Conservation (phyloP, 2,113 vertebrate genomes). For the Euleptes europaea region DNA sequence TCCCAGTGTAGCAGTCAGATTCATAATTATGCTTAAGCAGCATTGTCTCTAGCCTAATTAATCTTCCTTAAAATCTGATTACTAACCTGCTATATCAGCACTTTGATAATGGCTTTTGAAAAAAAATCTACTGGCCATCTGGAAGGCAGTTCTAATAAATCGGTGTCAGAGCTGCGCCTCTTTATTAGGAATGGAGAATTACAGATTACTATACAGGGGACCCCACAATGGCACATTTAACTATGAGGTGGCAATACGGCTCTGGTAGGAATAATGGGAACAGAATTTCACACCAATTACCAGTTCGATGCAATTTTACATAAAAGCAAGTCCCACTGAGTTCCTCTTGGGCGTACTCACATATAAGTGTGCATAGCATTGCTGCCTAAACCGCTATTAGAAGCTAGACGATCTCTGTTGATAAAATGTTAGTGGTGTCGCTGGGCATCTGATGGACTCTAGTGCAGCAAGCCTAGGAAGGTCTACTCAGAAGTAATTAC, state of each 20-base stretch:
- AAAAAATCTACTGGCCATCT: slow-evolving; percentile 12
- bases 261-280: background rate
- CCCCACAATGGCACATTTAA: background rate
- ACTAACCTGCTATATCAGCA: slow-evolving; percentile 3
- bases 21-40: slow-evolving; percentile 38
- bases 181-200: slow-evolving; percentile 2
- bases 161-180: background rate
- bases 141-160: slow-evolving; percentile 20
- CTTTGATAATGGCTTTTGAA: accelerated
- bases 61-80: background rate
- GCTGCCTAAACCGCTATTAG: background rate
- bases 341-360: background rate
- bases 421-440: too few species aligned
- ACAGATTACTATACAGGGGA: background rate
- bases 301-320: background rate
- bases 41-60: background rate
- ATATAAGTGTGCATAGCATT: background rate
- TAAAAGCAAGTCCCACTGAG: background rate
- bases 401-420: too few species aligned
- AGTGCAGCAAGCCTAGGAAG: too few species aligned
- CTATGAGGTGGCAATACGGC: background rate
- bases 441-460: too few species aligned
- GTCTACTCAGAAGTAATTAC: too few species aligned
- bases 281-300: background rate
- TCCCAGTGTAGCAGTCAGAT: background rate